Evolutionary conservation across 2,113 vertebrate genomes (phyloP), one percentile per base, ranked within the genome.

Genomic region (Thymallus thymallus): DNA sequence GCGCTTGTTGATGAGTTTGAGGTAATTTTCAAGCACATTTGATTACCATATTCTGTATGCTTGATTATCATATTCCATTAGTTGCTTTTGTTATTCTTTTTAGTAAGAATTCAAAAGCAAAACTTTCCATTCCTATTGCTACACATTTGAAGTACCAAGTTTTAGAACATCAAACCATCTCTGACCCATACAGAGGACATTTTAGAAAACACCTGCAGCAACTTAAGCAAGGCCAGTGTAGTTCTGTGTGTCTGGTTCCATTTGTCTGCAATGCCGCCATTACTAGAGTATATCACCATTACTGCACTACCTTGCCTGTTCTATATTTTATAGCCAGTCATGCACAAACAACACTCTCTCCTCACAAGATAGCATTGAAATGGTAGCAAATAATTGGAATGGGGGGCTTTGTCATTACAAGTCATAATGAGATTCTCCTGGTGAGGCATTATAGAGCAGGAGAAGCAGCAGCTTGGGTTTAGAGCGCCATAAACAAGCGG

Each of bases 1-100:
- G 80, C 83, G 86, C 89, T 89, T 89, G 90, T 92, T 93, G 91
- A 92, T 92, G 90, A 91, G 88, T 91, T 91, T 87, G 82, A 84
- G 86, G 86, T 89, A 85, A 91, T 92, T 91, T 91, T 80, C 75
- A 69, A 88, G 84, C 86, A 85, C 84, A 90, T 92, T 93, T 90
- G 90, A 91, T 93, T 92, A 91, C 83, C 84, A 82, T 81, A 72
- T 83, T 87, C 76, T 80, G 76, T 79, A 84, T 81, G 79, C 73
- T 16, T 78, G 72, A 75, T 85, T 74, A 81, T 66, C 68, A 69
- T 75, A 62, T 82, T 84, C 58, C 7, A 68, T 69, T n/a, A 23
- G 75, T 58, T 76, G 80, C 68, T 77, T 73, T 80, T 81, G 76
- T 79, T 73, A 72, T 68, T 70, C 18, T 35, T 80, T 73, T 24